Evolutionary conservation across 2,888 invertebrate species (phyloP), one percentile per base, ranked within the genome.

Genomic region (Apamea crenata): DNA sequence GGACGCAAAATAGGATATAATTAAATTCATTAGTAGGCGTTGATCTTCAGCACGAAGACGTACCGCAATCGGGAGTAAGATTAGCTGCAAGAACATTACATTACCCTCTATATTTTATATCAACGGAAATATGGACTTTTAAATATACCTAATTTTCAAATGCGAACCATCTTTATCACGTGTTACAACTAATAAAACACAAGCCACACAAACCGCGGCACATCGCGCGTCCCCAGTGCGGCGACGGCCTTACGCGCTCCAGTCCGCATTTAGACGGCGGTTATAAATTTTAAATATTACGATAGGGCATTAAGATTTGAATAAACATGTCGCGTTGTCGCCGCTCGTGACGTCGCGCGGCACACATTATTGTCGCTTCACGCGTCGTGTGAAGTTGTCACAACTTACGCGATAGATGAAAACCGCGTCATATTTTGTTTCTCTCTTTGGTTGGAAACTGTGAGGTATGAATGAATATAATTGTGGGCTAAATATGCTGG

Each of bases 211-310:
- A 69, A 32, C 40, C 53, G 72, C 74, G 12, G 14, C 69, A 61
- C 65, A 67, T 29, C 77, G 66, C 83, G 53, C 53, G 70, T 61
- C 0, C 44, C n/a, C 73, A 73, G 69, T 89, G 76, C 67, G 59
- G 25, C 69, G 40, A 70, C 50, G 4, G 6, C 85, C 88, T 89
- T 85, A 88, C 84, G 70, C 81, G 86, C 87, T 88, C 89, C 89
- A 91, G 87, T 91, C 90, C 88, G 88, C 89, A 88, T 91, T 90
- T 90, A 91, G 90, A 90, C 74, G 84, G 67, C 61, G 92, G 90
- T 89, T 90, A 94, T 95, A 95, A 94, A 94, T 95, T 94, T 94
- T 90, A 93, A 94, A 95, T 95, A 96, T 95, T 94, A 95, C 92
- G 94, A 93, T 90, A 89, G 88, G 90, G 92, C 92, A 94, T 94